phyloP scores from a whole-genome alignment of 2,113 vertebrate genomes.

The Erythrocercus mccallii region DNA sequence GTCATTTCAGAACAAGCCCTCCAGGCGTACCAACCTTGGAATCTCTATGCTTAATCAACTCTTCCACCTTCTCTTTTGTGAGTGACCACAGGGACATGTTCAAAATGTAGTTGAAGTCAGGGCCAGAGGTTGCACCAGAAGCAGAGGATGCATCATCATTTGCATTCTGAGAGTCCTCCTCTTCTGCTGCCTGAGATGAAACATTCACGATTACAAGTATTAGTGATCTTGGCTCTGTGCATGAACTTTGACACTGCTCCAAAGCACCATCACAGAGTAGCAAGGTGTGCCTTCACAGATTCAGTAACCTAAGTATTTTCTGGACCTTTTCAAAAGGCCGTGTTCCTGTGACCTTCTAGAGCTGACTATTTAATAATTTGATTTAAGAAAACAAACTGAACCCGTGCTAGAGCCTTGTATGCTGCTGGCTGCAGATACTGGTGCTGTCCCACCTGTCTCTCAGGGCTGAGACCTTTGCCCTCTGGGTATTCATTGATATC shows the following conservation, averaged over 20 bases:
- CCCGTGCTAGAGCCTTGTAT: background rate
- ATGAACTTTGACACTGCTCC: background rate
- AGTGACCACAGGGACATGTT: constrained; percentile 98
- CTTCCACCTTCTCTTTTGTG: constrained; percentile 96
- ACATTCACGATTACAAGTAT: background rate
- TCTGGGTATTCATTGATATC: background rate
- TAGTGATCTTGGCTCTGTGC: background rate
- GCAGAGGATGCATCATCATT: constrained; percentile 88
- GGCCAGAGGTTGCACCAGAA: constrained; percentile 86
- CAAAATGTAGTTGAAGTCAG: constrained; percentile 98
- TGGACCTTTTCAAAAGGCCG: background rate
- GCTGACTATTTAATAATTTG: background rate
- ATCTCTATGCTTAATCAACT: constrained; percentile 94
- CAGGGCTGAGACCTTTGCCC: background rate
- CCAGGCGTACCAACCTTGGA: constrained; percentile 81
- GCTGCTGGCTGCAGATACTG: background rate
- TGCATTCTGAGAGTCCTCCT: constrained; percentile 81
- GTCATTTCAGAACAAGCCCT: background rate
- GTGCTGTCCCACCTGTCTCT: background rate
- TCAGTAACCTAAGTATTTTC: background rate
- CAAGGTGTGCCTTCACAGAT: background rate
- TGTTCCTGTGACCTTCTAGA: background rate
- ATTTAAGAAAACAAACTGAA: background rate
- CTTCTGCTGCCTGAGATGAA: constrained; percentile 82
- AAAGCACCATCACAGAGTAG: background rate